These are phyloP conservation scores for Corvus cornix DNA, from an alignment of 2,113 vertebrate genomes.

Conservation along the genomic window DNA sequence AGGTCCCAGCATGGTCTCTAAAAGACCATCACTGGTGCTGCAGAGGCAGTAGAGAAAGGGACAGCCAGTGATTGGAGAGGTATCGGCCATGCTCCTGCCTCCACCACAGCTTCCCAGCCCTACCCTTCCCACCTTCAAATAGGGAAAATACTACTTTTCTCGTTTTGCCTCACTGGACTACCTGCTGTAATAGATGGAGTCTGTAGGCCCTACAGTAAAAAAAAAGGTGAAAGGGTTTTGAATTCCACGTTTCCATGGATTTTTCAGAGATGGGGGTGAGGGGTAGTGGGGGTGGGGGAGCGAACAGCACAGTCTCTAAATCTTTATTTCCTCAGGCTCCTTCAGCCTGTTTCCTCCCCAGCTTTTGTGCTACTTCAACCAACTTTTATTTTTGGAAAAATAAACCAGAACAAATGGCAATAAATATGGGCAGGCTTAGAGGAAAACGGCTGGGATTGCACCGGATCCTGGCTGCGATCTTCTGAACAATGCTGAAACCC, in stretches of 20 bases:
- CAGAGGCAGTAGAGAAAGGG: neutral
- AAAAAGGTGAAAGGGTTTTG: neutral
- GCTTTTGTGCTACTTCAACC: constrained; percentile 2
- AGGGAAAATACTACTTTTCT: neutral
- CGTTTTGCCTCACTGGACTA: neutral
- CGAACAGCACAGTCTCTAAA: neutral
- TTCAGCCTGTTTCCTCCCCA: neutral
- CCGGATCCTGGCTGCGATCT: fast-evolving
- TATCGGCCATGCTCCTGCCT: neutral
- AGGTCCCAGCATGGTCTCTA: neutral
- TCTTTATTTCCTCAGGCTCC: neutral
- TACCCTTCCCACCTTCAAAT: neutral
- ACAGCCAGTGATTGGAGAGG: fast-evolving
- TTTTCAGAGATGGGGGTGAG: neutral
- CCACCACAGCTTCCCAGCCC: neutral
- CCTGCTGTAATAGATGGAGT: fast-evolving
- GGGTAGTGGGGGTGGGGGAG: neutral
- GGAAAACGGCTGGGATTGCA: neutral
- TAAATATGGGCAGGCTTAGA: neutral
- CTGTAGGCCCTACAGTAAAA: neutral
- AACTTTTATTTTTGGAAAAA: constrained; percentile 30
- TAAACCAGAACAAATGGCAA: constrained; percentile 30
- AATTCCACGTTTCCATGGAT: neutral
- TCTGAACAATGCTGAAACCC: neutral
- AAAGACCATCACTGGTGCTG: neutral